Percentiles rank a stretch among this genome's conserved stretches.
These are phyloP conservation scores for Pimephales promelas DNA, from an alignment of 2,113 vertebrate species.

Conservation along the genomic window DNA sequence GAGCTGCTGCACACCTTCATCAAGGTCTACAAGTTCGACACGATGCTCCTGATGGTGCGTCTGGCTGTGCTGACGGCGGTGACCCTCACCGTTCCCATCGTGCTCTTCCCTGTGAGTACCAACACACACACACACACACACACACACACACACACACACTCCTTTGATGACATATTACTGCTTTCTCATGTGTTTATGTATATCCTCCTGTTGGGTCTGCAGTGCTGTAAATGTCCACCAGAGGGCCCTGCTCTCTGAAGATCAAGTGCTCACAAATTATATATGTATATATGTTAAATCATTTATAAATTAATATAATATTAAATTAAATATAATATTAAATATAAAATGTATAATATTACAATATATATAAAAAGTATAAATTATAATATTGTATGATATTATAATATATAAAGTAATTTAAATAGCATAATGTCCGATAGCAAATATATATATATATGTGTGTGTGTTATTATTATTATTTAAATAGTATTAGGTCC, in stretches of 20 bases:
- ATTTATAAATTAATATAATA: no score
- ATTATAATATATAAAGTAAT: no score
- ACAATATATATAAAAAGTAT: no score
- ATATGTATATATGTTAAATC: no score
- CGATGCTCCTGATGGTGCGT: slow-evolving; percentile 87
- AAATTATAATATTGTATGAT: no score
- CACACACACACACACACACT: slow-evolving; percentile 39
- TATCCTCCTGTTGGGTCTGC: not conserved
- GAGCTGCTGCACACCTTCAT: slow-evolving; percentile 95
- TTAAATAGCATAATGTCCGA: no score
- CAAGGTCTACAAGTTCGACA: slow-evolving; percentile 90
- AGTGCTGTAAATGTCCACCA: slow-evolving; percentile 3
- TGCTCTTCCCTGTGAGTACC: slow-evolving; percentile 94
- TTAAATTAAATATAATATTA: no score
- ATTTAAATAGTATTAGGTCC: no score
- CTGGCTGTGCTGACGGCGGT: slow-evolving; percentile 94
- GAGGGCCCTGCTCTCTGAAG: not conserved
- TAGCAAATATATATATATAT: no score
- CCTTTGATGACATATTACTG: not conserved
- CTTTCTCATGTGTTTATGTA: not conserved
- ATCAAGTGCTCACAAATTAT: not conserved
- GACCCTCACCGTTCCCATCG: slow-evolving; percentile 92
- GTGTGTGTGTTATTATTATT: no score
- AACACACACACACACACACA: slow-evolving; percentile 39
- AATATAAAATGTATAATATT: no score